A percentile compares a stretch with the other conserved stretches of the same genome.
phyloP scores from a whole-genome alignment of 2,888 invertebrate species.

The Melinaea marsaeus region DNA sequence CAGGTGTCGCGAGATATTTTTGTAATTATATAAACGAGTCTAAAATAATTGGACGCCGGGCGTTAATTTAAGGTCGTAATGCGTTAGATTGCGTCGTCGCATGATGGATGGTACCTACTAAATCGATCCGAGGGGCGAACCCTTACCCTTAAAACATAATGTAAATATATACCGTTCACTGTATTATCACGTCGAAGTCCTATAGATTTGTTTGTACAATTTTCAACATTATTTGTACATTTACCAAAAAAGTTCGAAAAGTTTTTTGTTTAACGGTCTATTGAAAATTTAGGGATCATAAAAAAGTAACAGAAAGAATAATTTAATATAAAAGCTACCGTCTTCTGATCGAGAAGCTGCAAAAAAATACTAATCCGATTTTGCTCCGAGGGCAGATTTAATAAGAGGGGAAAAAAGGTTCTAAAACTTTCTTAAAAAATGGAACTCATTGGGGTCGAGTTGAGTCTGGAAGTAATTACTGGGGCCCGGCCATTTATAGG shows the following conservation, averaged over 20 bases:
- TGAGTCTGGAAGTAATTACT: constrained; percentile 19
- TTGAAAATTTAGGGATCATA: too few relatives aligned
- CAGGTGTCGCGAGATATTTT: neutral
- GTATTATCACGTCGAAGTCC: too few relatives aligned
- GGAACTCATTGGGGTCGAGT: constrained; percentile 6
- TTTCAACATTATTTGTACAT: too few relatives aligned
- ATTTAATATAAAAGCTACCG: too few relatives aligned
- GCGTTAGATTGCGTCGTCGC: constrained; percentile 38
- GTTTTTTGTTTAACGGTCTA: too few relatives aligned
- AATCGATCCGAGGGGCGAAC: constrained; percentile 48
- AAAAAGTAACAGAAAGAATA: too few relatives aligned
- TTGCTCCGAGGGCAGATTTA: neutral
- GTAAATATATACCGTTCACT: constrained; percentile 9
- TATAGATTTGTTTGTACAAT: too few relatives aligned
- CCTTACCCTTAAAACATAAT: constrained; percentile 12
- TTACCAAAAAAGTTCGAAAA: too few relatives aligned
- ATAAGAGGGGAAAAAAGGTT: neutral
- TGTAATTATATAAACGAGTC: neutral
- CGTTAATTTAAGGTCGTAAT: constrained; percentile 22
- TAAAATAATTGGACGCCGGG: constrained; percentile 15
- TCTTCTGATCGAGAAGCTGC: neutral
- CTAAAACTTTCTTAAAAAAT: constrained; percentile 16
- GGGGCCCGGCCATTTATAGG: constrained; percentile 14
- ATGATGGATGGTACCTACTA: constrained; percentile 51
- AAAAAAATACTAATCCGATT: neutral